Base-by-base conservation (phyloP, 2,113 vertebrate genomes). In the Microtus montanus region DNA sequence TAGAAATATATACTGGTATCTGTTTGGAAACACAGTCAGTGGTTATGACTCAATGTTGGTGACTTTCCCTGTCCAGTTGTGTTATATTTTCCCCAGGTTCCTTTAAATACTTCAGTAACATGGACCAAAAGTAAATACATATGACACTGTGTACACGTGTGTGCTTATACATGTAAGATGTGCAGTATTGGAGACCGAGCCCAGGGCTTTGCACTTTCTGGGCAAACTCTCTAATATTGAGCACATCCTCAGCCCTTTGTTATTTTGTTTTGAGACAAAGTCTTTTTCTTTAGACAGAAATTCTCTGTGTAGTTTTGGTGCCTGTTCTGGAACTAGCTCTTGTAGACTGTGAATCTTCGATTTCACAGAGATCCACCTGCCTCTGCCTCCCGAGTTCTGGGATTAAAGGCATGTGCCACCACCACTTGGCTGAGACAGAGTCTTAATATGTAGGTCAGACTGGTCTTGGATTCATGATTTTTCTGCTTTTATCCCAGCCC, bases 1-100 rank as follows among this genome's bases (percentile, higher is more conserved):
- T 92, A 77, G 78, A 96, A 75, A 19, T 33, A 78, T 58, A 84
- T 64, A 38, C 20, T 87, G 20, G 49, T 93, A 54, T n/a, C 85
- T 84, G 19, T 14, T 54, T 91, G 52, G 89, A 94, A 90, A 41
- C 22, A 61, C 71, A 66, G 63, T n/a, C 47, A 47, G 44, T 66
- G 71, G 73, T 30, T 58, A 38, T 87, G 73, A 44, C n/a, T 86
- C 83, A 28, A 35, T 3, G 1, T 70, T 87, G 49, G 58, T 66
- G n/a, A 30, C 35, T 70, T 80, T 78, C 7, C 41, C 54, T 84
- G 87, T 92, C 7, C 64, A 74, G 3, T 80, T 71, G 73, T 64
- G 58, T 35, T 38, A 52, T 49, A 87, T 52, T 90, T 73, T 38
- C 82, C 35, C 35, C 30, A 63, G 91, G 9, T 10, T 82, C 24